phyloP scores from a whole-genome alignment of 2,888 invertebrate genomes.

The Acleris laterana region DNA sequence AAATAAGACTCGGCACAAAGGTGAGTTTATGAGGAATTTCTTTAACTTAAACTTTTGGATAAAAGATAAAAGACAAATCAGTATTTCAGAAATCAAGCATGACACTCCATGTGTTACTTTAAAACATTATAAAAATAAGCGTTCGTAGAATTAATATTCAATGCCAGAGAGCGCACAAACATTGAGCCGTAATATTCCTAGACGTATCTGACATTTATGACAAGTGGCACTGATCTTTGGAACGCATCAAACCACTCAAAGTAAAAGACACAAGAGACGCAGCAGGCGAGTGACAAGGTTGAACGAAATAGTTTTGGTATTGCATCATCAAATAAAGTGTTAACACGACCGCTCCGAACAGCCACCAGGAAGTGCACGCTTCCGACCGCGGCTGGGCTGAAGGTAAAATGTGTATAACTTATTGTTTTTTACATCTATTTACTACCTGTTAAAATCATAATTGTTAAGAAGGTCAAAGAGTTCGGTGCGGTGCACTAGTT shows the following conservation, averaged over 20 bases:
- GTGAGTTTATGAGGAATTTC: too few species aligned
- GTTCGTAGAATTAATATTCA: neutral
- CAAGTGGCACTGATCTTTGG: conserved; percentile 20
- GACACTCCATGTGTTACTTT: too few species aligned
- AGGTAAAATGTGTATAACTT: conserved; percentile 34
- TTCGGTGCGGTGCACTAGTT: conserved; percentile 8
- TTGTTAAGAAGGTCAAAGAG: conserved; percentile 23
- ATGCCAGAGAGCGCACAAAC: conserved; percentile 5
- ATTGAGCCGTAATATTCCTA: neutral
- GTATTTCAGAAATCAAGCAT: too few species aligned
- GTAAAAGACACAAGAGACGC: conserved; percentile 15
- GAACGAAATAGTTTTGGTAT: conserved; percentile 24
- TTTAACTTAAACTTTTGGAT: too few species aligned
- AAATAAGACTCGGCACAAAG: too few species aligned
- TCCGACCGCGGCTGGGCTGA: conserved; percentile 32
- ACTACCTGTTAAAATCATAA: conserved; percentile 31
- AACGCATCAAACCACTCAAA: conserved; percentile 28
- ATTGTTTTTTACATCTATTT: conserved; percentile 30
- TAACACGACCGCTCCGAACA: conserved; percentile 24
- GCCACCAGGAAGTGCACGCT: conserved; percentile 36
- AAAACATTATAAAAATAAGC: too few species aligned
- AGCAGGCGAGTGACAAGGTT: conserved; percentile 26
- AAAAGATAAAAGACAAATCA: too few species aligned
- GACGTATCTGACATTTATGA: conserved; percentile 27
- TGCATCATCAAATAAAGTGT: conserved; percentile 35